Evolutionary conservation across 2,797 vertebrate genomes (phyloP).

Genomic region (Halcyon chelicuti): DNA sequence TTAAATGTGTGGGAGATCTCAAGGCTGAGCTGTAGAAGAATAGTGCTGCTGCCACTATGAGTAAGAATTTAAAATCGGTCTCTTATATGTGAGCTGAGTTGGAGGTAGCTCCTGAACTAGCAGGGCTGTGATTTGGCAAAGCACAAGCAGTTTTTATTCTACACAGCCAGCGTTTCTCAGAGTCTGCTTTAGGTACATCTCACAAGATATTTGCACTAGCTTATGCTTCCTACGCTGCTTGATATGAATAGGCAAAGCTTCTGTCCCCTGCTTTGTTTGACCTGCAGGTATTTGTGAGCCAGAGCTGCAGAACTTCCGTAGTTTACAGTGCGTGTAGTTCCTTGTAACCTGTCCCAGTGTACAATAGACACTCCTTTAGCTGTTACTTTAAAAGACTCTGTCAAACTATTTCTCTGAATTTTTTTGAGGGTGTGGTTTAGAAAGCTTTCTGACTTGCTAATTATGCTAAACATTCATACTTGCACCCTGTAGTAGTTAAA

Average conservation of each 20-base stretch:
- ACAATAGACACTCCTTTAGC: not conserved
- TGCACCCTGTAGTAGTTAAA: not conserved
- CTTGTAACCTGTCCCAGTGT: not conserved
- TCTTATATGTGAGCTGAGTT: not conserved
- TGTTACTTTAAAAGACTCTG: not conserved
- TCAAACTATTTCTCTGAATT: not conserved
- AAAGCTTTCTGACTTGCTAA: not conserved
- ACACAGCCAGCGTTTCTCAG: not conserved
- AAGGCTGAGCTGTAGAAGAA: not conserved
- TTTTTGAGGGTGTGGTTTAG: not conserved
- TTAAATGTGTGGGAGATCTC: not conserved
- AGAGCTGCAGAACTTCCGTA: not conserved
- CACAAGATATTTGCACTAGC: fast-evolving
- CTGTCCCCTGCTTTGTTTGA: not conserved
- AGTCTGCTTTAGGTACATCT: not conserved
- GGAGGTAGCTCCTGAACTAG: not conserved
- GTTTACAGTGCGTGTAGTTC: not conserved
- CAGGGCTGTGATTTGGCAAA: not conserved
- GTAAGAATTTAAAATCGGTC: not conserved
- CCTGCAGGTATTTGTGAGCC: not conserved
- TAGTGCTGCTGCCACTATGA: not conserved
- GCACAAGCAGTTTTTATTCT: not conserved
- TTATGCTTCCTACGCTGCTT: not conserved
- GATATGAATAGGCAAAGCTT: not conserved
- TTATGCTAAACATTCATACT: not conserved